Evolutionary conservation across 1,140 invertebrate species (phyloP).

Genomic region (Pachypeltis micranthus): DNA sequence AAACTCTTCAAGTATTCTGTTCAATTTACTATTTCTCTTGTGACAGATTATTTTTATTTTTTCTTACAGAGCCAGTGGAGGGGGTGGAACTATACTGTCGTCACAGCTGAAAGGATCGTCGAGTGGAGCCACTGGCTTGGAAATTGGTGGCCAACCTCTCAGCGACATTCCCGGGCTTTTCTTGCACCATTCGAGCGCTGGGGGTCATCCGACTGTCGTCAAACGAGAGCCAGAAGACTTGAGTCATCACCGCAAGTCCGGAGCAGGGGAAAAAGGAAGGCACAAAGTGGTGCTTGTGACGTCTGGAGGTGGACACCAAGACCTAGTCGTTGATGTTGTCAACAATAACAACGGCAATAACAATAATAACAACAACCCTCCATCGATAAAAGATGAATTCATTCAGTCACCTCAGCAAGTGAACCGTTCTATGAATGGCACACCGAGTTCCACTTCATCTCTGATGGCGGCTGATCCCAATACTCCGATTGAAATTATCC

Average conservation of each 20-base stretch:
- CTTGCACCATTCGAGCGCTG: constrained; percentile 41
- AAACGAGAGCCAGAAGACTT: constrained; percentile 55
- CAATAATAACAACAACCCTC: constrained; percentile 20
- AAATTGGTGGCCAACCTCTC: constrained; percentile 39
- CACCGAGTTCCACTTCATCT: constrained; percentile 38
- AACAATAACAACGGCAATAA: constrained; percentile 31
- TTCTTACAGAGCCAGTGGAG: constrained; percentile 29
- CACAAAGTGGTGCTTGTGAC: constrained; percentile 36
- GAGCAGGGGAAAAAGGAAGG: constrained; percentile 29
- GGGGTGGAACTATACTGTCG: constrained; percentile 34
- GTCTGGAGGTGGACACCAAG: constrained; percentile 29
- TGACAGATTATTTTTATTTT: constrained; percentile 1
- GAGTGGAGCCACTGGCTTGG: constrained; percentile 44
- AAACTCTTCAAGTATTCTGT: no score
- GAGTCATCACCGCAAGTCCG: constrained; percentile 37
- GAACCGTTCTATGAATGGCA: constrained; percentile 38
- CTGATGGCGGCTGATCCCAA: constrained; percentile 33
- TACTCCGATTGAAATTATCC: constrained; percentile 40
- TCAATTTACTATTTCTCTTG: no score
- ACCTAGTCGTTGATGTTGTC: constrained; percentile 39
- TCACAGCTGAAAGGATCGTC: constrained; percentile 36
- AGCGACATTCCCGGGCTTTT: constrained; percentile 50
- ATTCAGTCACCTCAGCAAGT: constrained; percentile 38
- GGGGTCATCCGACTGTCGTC: constrained; percentile 33
- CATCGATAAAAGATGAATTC: constrained; percentile 37